Base-by-base conservation (phyloP, 2,113 vertebrate species). In the Tapirus terrestris region DNA sequence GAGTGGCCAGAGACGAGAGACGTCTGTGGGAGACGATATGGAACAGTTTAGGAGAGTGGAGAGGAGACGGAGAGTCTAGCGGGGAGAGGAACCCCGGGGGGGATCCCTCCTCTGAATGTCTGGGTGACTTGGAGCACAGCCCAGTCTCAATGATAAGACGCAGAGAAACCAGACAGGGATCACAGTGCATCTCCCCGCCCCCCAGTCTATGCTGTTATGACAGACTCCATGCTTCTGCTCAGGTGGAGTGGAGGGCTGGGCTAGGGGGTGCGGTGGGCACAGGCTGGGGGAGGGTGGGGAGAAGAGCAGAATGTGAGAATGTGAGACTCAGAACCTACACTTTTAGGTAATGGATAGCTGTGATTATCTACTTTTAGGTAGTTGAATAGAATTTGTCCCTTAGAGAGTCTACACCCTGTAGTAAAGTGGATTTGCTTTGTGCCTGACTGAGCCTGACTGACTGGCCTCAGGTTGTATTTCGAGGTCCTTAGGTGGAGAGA, bases 241-340 rank as follows among this genome's bases (percentile, higher is more conserved):
- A 16, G 23, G 27, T 3, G 16, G 8, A 61, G 12, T 36, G 6
- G 20, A 39, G 8, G 29, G 25, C 12, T 12, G 2, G 23, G 45
- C 25, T 60, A 0, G 36, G 43, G 20, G 6, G 0, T 23, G 12
- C 17, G 0, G 12, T 17, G 51, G 45, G 31, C 31, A 31, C 4
- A 70, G 56, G 31, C 14, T 48, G 23, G 68, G 58, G 67, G 65
- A 79, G 81, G 67, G 6, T 13, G 2, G 23, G 33, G 73, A 33
- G 43, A 25, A 65, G 51, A 81, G 12, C 11, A 83, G 18, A 79
- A 51, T 11, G 23, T 8, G 70, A 93, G 33, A 58, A 81, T 45
- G 20, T 68, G 85, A 94, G 75, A 61, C 31, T 51, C 76, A 14
- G 87, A 53, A 36, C 13, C 72, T n/a, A 0, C 61, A 17, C 29